A percentile compares a stretch with the other conserved stretches of the same genome.
Evolutionary conservation across 2,888 invertebrate genomes (phyloP).

Genomic region (Volucella inanis): DNA sequence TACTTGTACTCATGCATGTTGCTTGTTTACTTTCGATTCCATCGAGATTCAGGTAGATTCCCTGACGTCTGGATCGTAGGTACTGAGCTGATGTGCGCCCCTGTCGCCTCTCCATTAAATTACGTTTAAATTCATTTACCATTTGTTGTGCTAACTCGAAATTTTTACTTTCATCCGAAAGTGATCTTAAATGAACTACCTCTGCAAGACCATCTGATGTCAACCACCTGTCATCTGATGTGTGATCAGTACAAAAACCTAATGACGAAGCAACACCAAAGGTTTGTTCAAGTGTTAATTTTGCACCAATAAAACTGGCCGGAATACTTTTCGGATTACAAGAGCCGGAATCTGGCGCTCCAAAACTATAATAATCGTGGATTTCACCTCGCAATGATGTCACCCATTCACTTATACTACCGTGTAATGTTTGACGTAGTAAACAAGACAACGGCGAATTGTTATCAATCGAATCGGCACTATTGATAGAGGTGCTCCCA

Average conservation of each 20-base stretch:
- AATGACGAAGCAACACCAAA: constrained; percentile 34
- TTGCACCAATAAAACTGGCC: constrained; percentile 75
- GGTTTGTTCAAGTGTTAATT: constrained; percentile 19
- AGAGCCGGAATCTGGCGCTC: constrained; percentile 77
- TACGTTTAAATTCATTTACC: constrained; percentile 80
- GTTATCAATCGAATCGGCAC: constrained; percentile 56
- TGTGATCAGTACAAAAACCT: constrained; percentile 15
- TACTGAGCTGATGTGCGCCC: constrained; percentile 57
- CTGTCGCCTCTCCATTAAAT: constrained; percentile 78
- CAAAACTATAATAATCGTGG: constrained; percentile 78
- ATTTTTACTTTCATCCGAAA: constrained; percentile 37
- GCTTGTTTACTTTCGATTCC: constrained; percentile 59
- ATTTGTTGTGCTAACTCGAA: constrained; percentile 74
- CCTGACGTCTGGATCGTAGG: constrained; percentile 74
- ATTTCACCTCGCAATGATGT: constrained; percentile 80
- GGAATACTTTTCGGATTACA: constrained; percentile 82
- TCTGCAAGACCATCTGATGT: neutral
- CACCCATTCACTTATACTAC: constrained; percentile 82
- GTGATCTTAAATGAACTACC: constrained; percentile 29
- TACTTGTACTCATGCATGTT: constrained; percentile 3
- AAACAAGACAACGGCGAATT: constrained; percentile 16
- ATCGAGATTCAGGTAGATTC: constrained; percentile 76
- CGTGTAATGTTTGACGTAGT: constrained; percentile 74
- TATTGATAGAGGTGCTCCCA: constrained; percentile 46
- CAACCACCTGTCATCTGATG: constrained; percentile 11